Evolutionary conservation across 2,888 invertebrate genomes (phyloP), one percentile per base, ranked within the genome.

Genomic region (Abrostola tripartita): DNA sequence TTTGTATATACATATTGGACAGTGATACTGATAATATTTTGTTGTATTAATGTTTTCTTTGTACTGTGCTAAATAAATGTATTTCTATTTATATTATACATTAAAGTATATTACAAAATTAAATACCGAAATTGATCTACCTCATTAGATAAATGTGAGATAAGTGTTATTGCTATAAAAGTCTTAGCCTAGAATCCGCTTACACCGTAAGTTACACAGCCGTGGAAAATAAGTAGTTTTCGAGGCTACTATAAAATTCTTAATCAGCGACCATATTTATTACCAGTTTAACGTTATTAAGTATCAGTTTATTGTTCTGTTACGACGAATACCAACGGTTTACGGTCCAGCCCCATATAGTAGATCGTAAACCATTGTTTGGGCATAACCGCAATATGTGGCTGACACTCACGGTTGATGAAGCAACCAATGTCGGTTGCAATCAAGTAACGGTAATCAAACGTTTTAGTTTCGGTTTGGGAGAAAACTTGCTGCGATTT

Each of bases 351-450:
- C 53, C 61, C 69, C 65, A 73, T 71, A 79, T 59, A 60, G 60
- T 50, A 11, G 63, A 35, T 79, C 72, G 71, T 81, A 76, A 77
- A 78, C 68, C 52, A 76, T 79, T 81, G 76, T 81, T 78, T 67
- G 54, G 61, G 53, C 63, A 69, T 60, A 50, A 75, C 57, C 63
- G 54, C 72, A 68, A 68, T 74, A 71, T 80, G 70, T 72, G 68
- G 55, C 62, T 6, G 49, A 63, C 59, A 68, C 60, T 71, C 58
- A 69, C 68, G 49, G 67, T 66, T 74, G 75, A 79, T 76, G 65
- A 80, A 71, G 63, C 41, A 61, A 73, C 68, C 52, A 56, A 51
- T 72, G 74, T 74, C 57, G 55, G 50, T 65, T 61, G 66, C 49
- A 56, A 75, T 76, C 64, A 66, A 79, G n/a, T 65, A 70, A 75